Evolutionary conservation across 2,113 vertebrate genomes (phyloP).

Genomic region (Tiliqua scincoides): DNA sequence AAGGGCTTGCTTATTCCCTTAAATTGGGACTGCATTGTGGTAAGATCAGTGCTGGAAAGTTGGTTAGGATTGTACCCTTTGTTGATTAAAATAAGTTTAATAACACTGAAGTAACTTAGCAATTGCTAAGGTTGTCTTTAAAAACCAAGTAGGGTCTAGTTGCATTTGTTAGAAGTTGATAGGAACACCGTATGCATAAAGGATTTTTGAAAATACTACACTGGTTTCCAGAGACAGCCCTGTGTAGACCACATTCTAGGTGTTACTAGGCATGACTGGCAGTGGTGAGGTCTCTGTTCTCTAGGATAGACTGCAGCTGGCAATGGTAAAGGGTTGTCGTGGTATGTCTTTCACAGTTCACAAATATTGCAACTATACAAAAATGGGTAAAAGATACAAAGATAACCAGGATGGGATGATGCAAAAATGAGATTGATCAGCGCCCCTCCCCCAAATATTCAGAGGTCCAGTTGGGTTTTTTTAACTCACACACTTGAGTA

Average conservation of each 20-base stretch:
- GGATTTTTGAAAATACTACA: background rate
- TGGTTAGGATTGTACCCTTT: too few species aligned
- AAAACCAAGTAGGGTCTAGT: constrained; percentile 31
- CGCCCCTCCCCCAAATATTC: background rate
- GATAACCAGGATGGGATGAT: background rate
- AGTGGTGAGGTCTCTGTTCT: too few species aligned
- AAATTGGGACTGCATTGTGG: too few species aligned
- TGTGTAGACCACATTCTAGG: too few species aligned
- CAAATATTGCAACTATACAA: too few species aligned
- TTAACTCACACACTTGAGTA: background rate
- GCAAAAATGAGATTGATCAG: background rate
- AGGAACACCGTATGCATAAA: too few species aligned
- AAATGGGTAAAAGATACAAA: background rate
- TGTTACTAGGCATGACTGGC: too few species aligned
- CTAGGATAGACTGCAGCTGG: too few species aligned
- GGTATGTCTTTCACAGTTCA: background rate
- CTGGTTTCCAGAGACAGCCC: background rate
- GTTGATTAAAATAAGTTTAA: constrained; percentile 66
- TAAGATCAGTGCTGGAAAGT: too few species aligned
- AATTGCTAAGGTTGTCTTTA: constrained; percentile 48
- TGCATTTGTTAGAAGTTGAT: constrained; percentile 24
- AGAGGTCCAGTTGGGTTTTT: background rate
- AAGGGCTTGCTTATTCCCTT: too few species aligned
- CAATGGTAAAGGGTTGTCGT: background rate
- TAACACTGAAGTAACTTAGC: constrained; percentile 38